Evolutionary conservation across 2,888 invertebrate genomes (phyloP).

Genomic region (Acrobasis repandana): DNA sequence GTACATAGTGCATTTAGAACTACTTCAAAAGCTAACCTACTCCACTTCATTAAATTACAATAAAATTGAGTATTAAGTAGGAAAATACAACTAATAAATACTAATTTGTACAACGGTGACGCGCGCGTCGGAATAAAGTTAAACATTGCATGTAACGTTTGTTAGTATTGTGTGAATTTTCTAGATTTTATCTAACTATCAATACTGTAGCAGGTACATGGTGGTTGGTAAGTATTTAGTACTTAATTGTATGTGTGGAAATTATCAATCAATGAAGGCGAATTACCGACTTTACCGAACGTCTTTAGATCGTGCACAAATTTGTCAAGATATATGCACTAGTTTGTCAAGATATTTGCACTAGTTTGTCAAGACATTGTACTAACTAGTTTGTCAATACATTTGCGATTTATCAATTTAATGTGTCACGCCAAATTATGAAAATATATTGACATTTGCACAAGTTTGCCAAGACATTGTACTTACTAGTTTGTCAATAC

Average conservation of each 20-base stretch:
- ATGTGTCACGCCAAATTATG: no score
- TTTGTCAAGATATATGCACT: no score
- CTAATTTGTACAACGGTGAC: conserved; percentile 45
- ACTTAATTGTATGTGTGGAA: not conserved
- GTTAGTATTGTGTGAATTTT: not conserved
- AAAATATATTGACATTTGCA: no score
- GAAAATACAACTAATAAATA: conserved; percentile 40
- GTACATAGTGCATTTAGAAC: not conserved
- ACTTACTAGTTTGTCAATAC: no score
- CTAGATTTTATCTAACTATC: conserved; percentile 5
- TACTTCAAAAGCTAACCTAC: not conserved
- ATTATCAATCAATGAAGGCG: not conserved
- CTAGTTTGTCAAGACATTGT: no score
- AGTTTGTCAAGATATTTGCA: no score
- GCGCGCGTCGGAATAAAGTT: not conserved
- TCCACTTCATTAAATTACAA: conserved; percentile 6
- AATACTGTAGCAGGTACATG: conserved; percentile 8
- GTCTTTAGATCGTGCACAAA: no score
- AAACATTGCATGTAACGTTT: not conserved
- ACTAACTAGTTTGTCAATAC: no score
- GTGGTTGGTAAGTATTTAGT: not conserved
- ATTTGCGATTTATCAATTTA: no score
- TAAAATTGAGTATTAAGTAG: conserved; percentile 27
- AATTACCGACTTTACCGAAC: no score
- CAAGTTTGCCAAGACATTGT: no score